Conservation (phyloP, 2,113 vertebrate species). For the Anhinga anhinga region DNA sequence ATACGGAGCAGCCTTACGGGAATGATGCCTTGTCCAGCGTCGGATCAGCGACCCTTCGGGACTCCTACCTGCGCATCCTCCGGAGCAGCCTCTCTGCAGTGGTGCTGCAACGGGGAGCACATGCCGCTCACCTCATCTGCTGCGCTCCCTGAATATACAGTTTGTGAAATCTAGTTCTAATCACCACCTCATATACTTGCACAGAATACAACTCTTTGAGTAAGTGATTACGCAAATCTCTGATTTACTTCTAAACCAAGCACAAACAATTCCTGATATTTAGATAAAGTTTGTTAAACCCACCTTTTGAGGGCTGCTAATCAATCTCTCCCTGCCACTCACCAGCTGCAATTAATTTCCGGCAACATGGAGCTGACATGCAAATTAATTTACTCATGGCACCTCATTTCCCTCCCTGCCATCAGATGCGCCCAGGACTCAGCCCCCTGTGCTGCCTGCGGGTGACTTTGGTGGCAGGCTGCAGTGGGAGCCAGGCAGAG, state of each 20-base stretch:
- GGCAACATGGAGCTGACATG: neutral
- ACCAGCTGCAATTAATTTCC: neutral
- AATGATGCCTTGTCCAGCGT: rapidly evolving
- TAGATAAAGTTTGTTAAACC: neutral
- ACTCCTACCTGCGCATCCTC: rapidly evolving
- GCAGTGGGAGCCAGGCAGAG: rapidly evolving
- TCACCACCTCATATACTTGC: neutral
- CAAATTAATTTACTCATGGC: neutral
- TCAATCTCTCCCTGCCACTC: neutral
- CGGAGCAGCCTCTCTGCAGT: neutral
- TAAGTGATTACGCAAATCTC: neutral
- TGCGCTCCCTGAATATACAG: neutral
- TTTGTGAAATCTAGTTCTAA: neutral
- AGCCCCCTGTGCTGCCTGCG: rapidly evolving
- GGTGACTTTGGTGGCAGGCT: neutral
- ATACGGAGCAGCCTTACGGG: neutral
- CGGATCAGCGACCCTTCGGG: rapidly evolving
- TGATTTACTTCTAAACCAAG: neutral
- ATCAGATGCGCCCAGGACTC: no score
- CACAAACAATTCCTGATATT: neutral
- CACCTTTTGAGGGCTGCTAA: neutral
- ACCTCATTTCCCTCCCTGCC: neutral
- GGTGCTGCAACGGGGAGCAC: rapidly evolving
- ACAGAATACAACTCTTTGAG: neutral
- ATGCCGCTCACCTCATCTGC: neutral